A percentile compares a stretch with the other conserved stretches of the same genome.
These are phyloP conservation scores for Avahi laniger DNA, from an alignment of 2,797 vertebrate species.

Conservation along the genomic window DNA sequence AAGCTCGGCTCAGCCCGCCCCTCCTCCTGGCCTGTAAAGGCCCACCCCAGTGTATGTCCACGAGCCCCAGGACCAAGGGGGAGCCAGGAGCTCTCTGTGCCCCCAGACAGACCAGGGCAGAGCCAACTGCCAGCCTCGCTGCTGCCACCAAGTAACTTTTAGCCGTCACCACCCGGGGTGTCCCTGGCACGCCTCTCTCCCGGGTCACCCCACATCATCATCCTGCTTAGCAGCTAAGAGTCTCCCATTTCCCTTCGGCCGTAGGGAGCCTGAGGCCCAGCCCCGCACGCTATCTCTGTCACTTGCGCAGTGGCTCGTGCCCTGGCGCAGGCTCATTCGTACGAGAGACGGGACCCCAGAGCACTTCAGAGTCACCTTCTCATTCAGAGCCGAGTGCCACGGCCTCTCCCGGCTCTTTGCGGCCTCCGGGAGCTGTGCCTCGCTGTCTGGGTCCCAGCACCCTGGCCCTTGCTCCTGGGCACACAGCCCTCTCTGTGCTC, in stretches of 20 bases:
- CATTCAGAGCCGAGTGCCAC: rapidly evolving
- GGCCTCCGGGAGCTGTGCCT: not conserved
- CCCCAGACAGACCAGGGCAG: not conserved
- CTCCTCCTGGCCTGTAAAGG: rapidly evolving
- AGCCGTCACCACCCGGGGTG: rapidly evolving
- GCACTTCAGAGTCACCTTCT: not conserved
- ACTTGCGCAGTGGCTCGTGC: rapidly evolving
- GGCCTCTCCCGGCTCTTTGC: not conserved
- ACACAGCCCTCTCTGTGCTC: not conserved
- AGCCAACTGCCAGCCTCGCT: not conserved
- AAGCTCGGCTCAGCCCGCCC: not conserved
- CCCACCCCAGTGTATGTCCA: not conserved
- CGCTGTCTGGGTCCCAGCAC: not conserved
- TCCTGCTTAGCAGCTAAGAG: not conserved
- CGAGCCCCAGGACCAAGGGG: not conserved
- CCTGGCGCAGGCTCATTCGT: rapidly evolving
- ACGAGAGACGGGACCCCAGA: not conserved
- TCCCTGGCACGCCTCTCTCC: not conserved
- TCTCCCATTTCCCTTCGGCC: not conserved
- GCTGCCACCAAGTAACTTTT: not conserved
- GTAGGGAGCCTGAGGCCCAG: rapidly evolving
- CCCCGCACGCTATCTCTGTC: not conserved
- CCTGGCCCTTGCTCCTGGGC: not conserved
- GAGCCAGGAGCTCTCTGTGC: not conserved
- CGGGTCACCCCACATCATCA: not conserved